phyloP scores from a whole-genome alignment of 2,113 vertebrate genomes.

The Caranx melampygus region DNA sequence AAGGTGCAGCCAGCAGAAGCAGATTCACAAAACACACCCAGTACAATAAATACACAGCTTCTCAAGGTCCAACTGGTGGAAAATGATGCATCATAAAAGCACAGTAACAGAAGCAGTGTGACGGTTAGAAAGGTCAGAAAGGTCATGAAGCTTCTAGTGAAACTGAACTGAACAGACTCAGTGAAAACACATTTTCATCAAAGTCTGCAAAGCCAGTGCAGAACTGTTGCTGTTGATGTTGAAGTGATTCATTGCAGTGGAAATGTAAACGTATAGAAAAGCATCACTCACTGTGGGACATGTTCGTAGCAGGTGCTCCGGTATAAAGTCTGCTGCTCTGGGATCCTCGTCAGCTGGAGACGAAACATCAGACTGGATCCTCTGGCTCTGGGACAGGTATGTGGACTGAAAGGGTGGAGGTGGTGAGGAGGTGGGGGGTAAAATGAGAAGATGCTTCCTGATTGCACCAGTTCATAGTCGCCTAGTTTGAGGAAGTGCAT shows the following conservation, averaged over 20 bases:
- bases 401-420: not conserved
- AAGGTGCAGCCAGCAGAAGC: not conserved
- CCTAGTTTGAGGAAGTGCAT: constrained; percentile 55
- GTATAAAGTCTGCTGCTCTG: constrained; percentile 16
- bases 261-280: not conserved
- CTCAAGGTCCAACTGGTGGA: no score
- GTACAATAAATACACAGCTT: no score
- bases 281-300: constrained; percentile 42
- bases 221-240: not conserved
- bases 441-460: constrained; percentile 22
- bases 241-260: not conserved
- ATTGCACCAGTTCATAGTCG: constrained; percentile 7
- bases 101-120: no score
- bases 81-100: no score
- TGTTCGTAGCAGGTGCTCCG: constrained; percentile 23
- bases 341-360: constrained; percentile 36
- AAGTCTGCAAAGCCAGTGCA: no score
- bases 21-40: not conserved
- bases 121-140: no score
- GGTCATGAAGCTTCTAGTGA: not conserved
- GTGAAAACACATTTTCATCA: no score
- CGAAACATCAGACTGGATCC: constrained; percentile 32
- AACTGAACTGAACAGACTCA: not conserved
- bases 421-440: not conserved
- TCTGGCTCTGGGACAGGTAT: constrained; percentile 25